Conservation (phyloP, 1,140 invertebrate genomes). For the Babylonia areolata region DNA sequence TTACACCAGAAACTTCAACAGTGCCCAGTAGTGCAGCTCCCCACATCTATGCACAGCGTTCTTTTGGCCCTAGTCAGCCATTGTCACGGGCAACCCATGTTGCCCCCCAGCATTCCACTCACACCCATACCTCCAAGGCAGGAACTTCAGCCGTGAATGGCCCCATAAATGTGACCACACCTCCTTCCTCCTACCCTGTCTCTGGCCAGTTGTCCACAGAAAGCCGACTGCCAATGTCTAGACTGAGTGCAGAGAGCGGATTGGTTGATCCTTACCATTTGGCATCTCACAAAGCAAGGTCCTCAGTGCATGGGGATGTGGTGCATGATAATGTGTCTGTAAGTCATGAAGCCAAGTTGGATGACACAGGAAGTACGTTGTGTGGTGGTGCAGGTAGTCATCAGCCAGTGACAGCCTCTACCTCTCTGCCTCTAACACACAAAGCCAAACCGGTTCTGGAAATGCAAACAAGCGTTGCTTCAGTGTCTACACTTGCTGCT, state of each 20-base stretch:
- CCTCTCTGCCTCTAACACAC: neutral
- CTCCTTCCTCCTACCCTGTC: neutral
- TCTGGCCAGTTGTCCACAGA: conserved; percentile 4
- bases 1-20: neutral
- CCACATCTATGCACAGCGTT: conserved; percentile 33
- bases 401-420: neutral
- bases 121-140: neutral
- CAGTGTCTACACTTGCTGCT: conserved; percentile 5
- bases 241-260: neutral
- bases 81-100: neutral
- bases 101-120: conserved; percentile 9
- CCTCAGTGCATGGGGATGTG: neutral
- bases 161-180: neutral
- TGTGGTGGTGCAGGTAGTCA: neutral
- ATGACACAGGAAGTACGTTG: neutral
- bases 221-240: neutral
- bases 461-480: neutral
- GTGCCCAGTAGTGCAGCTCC: conserved; percentile 15
- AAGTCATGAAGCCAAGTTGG: neutral
- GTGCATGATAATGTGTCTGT: conserved; percentile 21
- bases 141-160: neutral
- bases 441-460: neutral
- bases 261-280: neutral
- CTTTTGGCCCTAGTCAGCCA: conserved; percentile 18
- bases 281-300: neutral